Evolutionary conservation across 2,888 invertebrate species (phyloP), one percentile per base, ranked within the genome.

Genomic region (Junonia oenone): DNA sequence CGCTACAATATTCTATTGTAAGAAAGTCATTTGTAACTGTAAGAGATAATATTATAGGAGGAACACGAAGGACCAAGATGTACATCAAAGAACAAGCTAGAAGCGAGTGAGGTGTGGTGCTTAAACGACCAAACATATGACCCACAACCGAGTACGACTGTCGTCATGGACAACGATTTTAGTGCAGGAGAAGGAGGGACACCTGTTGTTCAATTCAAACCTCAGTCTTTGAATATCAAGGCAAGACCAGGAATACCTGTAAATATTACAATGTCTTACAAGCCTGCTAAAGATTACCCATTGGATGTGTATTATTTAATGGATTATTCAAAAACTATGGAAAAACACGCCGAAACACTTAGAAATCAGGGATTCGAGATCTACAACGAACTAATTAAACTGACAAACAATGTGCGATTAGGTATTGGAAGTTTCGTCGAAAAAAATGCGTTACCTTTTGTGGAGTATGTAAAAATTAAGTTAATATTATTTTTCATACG

Each of bases 221-320:
- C 94, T 0, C 93, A 93, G 75, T 62, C 69, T 35, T 72, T 92
- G 0, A 74, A 76, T 55, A 69, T 94, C 2, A 80, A 74, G 45
- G 68, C 91, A 15, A 79, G 91, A 15, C 91, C 91, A 15, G 91
- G 92, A 1, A 76, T 80, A 22, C 71, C 74, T 35, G 68, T 73
- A 1, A 50, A 65, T 0, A 68, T 92, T 31, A 60, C 66, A 0
- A 81, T 94, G 66, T 78, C 76, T 11, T 94, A 93, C 62, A 85
- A 91, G 40, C 93, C 94, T 64, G 94, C 94, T 0, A 84, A 92
- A 64, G 93, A 96, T 77, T 96, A 94, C 73, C 96, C 96, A 0
- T 92, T 96, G 1, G 96, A 96, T 78, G 83, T 96, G n/a, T 96
- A 96, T 73, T 96, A 94, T 71, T 83, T 97, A 27, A 95, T 96